Evolutionary conservation across 2,797 vertebrate genomes (phyloP).

Genomic region (Hippopotamyrus pictus): DNA sequence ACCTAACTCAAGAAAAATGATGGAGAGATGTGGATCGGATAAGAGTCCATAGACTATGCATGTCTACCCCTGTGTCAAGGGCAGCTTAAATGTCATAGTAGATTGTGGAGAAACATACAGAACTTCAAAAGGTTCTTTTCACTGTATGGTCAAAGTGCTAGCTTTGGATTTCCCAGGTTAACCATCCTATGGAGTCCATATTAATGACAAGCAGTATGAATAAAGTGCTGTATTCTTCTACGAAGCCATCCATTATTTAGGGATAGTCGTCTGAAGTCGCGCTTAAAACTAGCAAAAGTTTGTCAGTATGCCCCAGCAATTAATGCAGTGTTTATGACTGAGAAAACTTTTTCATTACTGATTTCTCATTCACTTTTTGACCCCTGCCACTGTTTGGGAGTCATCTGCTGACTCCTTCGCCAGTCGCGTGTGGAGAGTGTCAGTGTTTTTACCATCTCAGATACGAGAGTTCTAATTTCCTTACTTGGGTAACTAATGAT

Average conservation of each 20-base stretch:
- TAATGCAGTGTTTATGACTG: neutral
- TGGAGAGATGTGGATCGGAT: neutral
- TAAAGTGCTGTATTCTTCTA: neutral
- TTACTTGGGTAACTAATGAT: conserved; percentile 3
- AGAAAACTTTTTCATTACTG: neutral
- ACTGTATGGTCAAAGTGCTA: neutral
- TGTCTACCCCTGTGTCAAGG: neutral
- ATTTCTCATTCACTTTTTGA: neutral
- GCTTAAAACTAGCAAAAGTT: neutral
- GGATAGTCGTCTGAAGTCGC: neutral
- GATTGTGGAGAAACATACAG: neutral
- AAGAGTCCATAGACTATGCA: neutral
- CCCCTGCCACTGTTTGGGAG: neutral
- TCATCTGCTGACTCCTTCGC: neutral
- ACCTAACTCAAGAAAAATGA: neutral
- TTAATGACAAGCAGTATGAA: neutral
- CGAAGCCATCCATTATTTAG: neutral
- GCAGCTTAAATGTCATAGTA: neutral
- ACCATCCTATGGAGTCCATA: neutral
- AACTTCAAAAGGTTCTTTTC: neutral
- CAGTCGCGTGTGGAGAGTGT: neutral
- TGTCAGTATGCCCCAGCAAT: neutral
- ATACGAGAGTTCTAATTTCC: neutral
- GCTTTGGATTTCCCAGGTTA: neutral
- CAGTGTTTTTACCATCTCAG: neutral